Conservation (phyloP, 1,140 invertebrate species). For the Trichomalopsis sarcophagae region DNA sequence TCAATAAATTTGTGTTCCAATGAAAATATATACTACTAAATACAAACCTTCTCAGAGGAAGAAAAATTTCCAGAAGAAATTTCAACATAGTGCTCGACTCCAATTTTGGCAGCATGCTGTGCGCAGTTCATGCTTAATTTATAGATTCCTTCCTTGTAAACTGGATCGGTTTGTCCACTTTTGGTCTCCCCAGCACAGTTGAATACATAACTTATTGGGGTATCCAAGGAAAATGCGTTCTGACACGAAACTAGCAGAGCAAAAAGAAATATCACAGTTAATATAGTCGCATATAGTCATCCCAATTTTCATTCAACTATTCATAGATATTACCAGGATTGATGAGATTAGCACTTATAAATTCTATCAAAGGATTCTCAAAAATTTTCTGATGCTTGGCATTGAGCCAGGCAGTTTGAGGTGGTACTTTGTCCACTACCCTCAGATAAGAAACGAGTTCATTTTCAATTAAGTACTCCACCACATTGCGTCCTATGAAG, state of each 20-base stretch:
- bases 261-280: conserved; percentile 43
- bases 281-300: conserved; percentile 22
- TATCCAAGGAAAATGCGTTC: conserved; percentile 80
- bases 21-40: conserved; percentile 21
- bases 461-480: conserved; percentile 87
- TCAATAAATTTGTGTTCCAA: neutral
- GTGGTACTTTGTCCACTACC: conserved; percentile 94
- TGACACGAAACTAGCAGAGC: conserved; percentile 82
- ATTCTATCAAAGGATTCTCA: conserved; percentile 85
- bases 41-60: conserved; percentile 84
- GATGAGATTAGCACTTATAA: conserved; percentile 93
- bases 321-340: conserved; percentile 81
- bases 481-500: conserved; percentile 92
- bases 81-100: conserved; percentile 85
- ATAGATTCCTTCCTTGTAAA: conserved; percentile 92
- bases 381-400: conserved; percentile 83
- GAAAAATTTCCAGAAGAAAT: conserved; percentile 89
- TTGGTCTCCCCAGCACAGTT: conserved; percentile 95
- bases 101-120: conserved; percentile 81
- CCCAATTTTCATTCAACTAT: neutral
- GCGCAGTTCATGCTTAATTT: conserved; percentile 90
- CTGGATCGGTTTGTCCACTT: conserved; percentile 88
- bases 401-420: conserved; percentile 93
- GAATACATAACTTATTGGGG: conserved; percentile 85
- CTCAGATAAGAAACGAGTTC: conserved; percentile 84